Evolutionary conservation across 1,140 invertebrate genomes (phyloP).

Genomic region (Trypoxylus dichotomus): DNA sequence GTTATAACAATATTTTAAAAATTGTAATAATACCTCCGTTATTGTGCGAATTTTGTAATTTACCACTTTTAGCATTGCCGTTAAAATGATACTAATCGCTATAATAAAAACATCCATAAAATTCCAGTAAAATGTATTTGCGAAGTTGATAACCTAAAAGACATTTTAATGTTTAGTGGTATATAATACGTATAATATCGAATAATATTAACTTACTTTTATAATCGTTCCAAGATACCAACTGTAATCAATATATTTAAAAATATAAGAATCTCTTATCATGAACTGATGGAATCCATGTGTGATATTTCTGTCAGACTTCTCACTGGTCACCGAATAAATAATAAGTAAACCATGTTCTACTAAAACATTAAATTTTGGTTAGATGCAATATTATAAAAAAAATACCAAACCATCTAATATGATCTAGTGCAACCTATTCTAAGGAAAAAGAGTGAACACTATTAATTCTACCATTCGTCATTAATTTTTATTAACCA

Average conservation of each 20-base stretch:
- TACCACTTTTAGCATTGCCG: neutral
- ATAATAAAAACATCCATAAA: slow-evolving; percentile 27
- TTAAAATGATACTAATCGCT: neutral
- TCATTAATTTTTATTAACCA: too few relatives aligned
- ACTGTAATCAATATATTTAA: neutral
- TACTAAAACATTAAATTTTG: neutral
- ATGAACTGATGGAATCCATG: neutral
- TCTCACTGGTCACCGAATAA: neutral
- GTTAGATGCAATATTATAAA: too few relatives aligned
- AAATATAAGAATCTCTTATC: neutral
- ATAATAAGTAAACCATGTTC: slow-evolving; percentile 4
- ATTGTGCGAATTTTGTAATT: neutral
- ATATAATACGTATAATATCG: neutral
- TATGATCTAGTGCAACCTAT: too few relatives aligned
- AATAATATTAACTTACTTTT: neutral
- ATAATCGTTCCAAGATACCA: neutral
- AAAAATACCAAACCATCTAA: too few relatives aligned
- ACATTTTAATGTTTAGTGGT: neutral
- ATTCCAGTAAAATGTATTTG: slow-evolving; percentile 25
- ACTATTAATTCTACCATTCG: too few relatives aligned
- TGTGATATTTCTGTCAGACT: neutral
- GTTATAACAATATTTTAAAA: too few relatives aligned
- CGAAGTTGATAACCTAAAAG: neutral
- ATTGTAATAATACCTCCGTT: too few relatives aligned
- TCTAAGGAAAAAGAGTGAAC: neutral